Base-by-base conservation (phyloP, 2,113 vertebrate genomes). In the Ophiodon elongatus region DNA sequence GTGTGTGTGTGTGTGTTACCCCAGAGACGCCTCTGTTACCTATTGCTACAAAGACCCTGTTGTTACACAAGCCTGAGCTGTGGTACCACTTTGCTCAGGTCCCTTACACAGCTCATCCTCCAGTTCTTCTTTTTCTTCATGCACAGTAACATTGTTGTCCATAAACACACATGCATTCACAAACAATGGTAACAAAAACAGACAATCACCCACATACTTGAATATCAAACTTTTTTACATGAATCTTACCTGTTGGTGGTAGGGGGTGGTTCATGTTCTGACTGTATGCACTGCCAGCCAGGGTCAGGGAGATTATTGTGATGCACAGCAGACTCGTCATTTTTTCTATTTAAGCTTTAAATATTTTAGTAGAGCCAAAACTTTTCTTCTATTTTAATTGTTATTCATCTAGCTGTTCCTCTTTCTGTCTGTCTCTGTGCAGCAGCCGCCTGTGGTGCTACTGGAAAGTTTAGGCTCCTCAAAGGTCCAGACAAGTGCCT, bases 311-410 rank as follows among this genome's bases (percentile, higher is more conserved):
- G 91, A 98, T 92, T 85, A 99, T 93, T 93, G 96, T 96, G 95
- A 97, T 95, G 85, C 94, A 95, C 90, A 97, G 95, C 85, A 98
- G 93, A 89, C 75, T 95, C 88, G 91, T 97, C 98, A 99, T 99
- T 89, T 94, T 95, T 19, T 86, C 29, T 94, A 92, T 65, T 60
- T 66, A 66, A 74, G 29, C 31, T 80, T 35, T 60, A 31, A 67
- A 73, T 72, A 59, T 76, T 82, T 63, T 31, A 73, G 43, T 14
- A 71, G 47, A 70, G 47, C 2, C 39, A 23, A 39, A 29, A 80
- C 19, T 45, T 74, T 75, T 72, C 13, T 63, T 85, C 19, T 72
- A n/a, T 31, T 76, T 86, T 35, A 74, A 78, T 73, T 59, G 29
- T 74, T 56, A 57, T 76, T 80, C 45, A 69, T 83, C 52, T 65